A percentile compares a stretch with the other conserved stretches of the same genome.
Evolutionary conservation across 2,113 vertebrate genomes (phyloP).

Genomic region (Bufo bufo): DNA sequence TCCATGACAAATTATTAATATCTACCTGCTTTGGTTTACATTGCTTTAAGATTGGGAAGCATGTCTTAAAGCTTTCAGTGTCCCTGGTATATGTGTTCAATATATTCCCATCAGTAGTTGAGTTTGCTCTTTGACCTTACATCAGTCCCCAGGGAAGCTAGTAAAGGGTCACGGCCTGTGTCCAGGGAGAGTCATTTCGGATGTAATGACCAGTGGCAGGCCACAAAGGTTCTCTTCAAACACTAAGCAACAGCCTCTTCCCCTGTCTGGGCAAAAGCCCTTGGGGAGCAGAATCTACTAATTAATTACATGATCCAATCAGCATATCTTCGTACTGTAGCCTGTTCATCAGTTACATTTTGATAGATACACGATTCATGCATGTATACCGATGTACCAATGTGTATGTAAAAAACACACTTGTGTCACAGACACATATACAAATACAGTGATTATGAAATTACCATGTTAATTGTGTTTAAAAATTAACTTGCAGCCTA

Average conservation of each 20-base stretch:
- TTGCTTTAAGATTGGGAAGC: not conserved
- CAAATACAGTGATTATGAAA: not conserved
- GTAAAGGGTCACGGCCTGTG: constrained; percentile 37
- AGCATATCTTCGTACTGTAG: not conserved
- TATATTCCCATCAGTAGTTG: constrained; percentile 36
- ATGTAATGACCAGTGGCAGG: constrained; percentile 48
- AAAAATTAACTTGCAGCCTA: not conserved
- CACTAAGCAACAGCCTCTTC: constrained; percentile 61
- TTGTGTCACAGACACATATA: not conserved
- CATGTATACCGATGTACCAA: not conserved
- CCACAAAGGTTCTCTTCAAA: constrained; percentile 49
- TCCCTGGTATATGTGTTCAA: not conserved
- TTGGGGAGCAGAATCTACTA: constrained; percentile 59
- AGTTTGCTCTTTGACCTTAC: constrained; percentile 45
- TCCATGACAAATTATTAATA: not conserved
- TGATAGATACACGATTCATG: not conserved
- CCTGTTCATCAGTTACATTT: not conserved
- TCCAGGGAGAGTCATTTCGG: constrained; percentile 51
- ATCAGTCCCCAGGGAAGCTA: constrained; percentile 38
- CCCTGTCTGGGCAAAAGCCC: constrained; percentile 41
- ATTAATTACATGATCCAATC: constrained; percentile 62
- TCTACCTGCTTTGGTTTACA: not conserved
- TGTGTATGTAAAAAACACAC: not conserved
- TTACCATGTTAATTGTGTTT: not conserved
- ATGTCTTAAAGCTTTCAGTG: not conserved